A percentile compares a stretch with the other conserved stretches of the same genome.
Conservation (phyloP, 2,888 invertebrate genomes). For the Andrena fulva region DNA sequence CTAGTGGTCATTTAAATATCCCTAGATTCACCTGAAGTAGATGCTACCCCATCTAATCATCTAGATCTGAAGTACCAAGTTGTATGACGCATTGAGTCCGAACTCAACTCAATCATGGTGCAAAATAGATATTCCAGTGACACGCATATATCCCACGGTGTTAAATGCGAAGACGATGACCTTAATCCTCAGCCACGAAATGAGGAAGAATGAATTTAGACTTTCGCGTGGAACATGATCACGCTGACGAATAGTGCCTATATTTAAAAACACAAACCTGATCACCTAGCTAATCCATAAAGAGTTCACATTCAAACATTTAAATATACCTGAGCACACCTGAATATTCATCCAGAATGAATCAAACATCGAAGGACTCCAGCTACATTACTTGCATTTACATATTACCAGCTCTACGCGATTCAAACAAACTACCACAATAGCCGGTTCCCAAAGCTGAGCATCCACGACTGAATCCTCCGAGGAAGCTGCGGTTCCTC, state of each 20-base stretch:
- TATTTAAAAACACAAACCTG: neutral
- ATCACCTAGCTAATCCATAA: neutral
- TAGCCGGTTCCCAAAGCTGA: neutral
- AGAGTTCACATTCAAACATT: neutral
- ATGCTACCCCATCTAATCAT: too few species aligned
- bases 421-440: too few species aligned
- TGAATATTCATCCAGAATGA: neutral
- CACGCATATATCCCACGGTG: too few species aligned
- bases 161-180: too few species aligned
- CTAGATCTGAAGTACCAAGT: too few species aligned
- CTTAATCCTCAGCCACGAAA: too few species aligned
- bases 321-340: neutral
- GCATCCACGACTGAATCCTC: neutral
- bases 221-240: neutral
- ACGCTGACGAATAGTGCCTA: too few species aligned
- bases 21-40: too few species aligned
- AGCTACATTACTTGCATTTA: neutral
- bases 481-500: neutral
- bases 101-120: too few species aligned
- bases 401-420: neutral
- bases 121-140: too few species aligned
- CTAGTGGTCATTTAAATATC: too few species aligned
- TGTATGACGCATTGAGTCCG: too few species aligned
- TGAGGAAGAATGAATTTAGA: neutral
- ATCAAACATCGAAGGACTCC: neutral